Evolutionary conservation across 2,113 vertebrate genomes (phyloP), one percentile per base, ranked within the genome.

Genomic region (Circaetus cinerascens): DNA sequence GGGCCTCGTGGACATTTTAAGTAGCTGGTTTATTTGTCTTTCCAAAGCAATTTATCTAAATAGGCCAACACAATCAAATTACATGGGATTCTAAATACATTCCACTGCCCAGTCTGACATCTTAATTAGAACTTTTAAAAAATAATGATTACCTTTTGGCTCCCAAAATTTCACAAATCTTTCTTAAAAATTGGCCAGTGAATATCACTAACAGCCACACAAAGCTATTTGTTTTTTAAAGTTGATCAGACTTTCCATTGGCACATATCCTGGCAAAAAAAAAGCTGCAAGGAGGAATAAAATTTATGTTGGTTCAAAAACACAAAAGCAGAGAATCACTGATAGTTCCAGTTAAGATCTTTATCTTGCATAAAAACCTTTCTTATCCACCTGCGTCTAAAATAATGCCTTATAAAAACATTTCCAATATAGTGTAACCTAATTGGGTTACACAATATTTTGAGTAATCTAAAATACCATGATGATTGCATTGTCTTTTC

Each of bases 41-140:
- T 98, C 97, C 98, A 97, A 97, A 95, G 95, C 97, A 96, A 97
- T 98, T 98, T 98, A 98, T 97, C 96, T 98, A 96, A 98, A 97
- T 91, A 98, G 96, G 97, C 97, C 98, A 98, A 98, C 96, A 98
- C 94, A 98, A 98, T 98, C 97, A 98, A 98, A 98, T 98, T 98
- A 97, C 97, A 96, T 93, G 92, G 92, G 94, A 94, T 97, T 98
- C 97, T 97, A 98, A 98, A 97, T 98, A 97, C 93, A 96, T 98
- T 98, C 96, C 95, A 96, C 93, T 98, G 95, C 89, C 94, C 94
- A 93, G 94, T 92, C 97, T 96, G 96, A 98, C 97, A 96, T 98
- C 95, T 96, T 98, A 98, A 98, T 98, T 98, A 98, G 97, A 94
- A 98, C 97, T 98, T 98, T 97, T 87, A 95, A 97, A 98, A 98